Conservation (phyloP, 1,140 invertebrate species). For the Bombus picipes region DNA sequence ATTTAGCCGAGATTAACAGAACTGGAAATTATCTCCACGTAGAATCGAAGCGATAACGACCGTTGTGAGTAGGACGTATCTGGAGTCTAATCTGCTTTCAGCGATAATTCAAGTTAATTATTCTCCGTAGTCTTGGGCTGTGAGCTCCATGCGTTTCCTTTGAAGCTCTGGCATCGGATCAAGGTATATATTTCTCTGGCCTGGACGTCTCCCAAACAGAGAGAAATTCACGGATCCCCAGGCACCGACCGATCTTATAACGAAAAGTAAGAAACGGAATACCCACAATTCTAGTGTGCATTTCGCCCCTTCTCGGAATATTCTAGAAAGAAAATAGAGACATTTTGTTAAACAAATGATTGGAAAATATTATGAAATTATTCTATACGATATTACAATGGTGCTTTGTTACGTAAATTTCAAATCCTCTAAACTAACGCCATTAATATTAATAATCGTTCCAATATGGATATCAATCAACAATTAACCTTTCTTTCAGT, state of each 20-base stretch:
- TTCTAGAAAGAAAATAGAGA: background rate
- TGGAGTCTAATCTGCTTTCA: background rate
- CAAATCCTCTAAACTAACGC: background rate
- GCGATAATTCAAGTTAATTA: slow-evolving; percentile 29
- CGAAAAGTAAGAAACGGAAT: background rate
- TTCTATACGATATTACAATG: background rate
- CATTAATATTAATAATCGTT: background rate
- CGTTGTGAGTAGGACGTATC: background rate
- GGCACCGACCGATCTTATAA: too few relatives aligned
- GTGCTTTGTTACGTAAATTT: background rate
- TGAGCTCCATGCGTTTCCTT: background rate
- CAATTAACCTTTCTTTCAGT: background rate
- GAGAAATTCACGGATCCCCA: background rate
- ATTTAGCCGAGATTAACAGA: background rate
- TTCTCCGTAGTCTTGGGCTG: background rate
- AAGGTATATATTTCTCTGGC: background rate
- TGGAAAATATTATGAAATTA: background rate
- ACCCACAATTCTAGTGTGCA: background rate
- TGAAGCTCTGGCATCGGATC: background rate
- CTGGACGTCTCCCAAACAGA: background rate
- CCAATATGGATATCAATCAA: background rate
- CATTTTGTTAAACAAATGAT: background rate
- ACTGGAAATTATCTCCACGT: background rate
- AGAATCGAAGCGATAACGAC: slow-evolving; percentile 22
- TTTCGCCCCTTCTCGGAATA: background rate